Evolutionary conservation across 2,888 invertebrate species (phyloP).

Genomic region (Tachystola acroxantha): DNA sequence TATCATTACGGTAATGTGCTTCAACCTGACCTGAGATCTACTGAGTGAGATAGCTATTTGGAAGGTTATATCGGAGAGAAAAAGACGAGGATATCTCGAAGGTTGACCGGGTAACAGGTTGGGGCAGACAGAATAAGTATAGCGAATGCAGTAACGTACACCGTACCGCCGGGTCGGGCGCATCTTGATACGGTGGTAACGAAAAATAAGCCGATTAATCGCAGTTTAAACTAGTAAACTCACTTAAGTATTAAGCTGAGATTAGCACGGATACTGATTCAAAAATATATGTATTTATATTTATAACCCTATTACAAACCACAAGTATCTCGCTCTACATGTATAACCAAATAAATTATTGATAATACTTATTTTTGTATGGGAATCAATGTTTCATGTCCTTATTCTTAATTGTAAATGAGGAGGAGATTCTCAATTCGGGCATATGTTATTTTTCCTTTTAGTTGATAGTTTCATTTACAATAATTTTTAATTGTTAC

Average conservation of each 20-base stretch:
- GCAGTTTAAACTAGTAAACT: conserved; percentile 23
- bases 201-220: conserved; percentile 23
- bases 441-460: too few relatives aligned
- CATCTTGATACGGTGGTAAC: conserved; percentile 46
- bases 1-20: conserved; percentile 74
- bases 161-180: conserved; percentile 36
- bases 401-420: too few relatives aligned
- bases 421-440: too few relatives aligned
- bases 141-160: conserved; percentile 67
- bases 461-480: too few relatives aligned
- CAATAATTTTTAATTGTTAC: too few relatives aligned
- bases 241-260: neutral
- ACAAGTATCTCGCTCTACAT: too few relatives aligned
- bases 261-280: too few relatives aligned
- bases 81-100: conserved; percentile 39
- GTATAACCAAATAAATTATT: too few relatives aligned
- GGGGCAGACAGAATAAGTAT: conserved; percentile 66
- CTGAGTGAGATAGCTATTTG: conserved; percentile 36
- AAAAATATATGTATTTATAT: too few relatives aligned
- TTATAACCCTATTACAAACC: too few relatives aligned
- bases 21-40: conserved; percentile 62
- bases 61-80: conserved; percentile 23
- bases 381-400: too few relatives aligned
- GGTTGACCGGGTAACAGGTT: conserved; percentile 76
- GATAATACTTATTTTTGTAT: too few relatives aligned